Base-by-base conservation (phyloP, 2,888 invertebrate species). In the Cordilura impudica region DNA sequence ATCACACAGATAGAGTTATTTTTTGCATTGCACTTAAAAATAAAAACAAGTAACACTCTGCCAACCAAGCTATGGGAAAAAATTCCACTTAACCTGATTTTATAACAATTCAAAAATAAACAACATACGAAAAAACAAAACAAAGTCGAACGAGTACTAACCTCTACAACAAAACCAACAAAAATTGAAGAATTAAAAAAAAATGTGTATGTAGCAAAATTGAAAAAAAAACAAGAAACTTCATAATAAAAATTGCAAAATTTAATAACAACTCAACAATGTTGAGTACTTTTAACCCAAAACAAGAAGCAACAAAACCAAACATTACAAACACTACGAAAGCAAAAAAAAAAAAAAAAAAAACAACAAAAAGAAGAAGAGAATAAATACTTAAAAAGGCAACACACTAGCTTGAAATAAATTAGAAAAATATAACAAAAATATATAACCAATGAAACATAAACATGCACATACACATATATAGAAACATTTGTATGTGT, bases 21-120 rank as follows among this genome's bases (percentile, higher is more conserved):
- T n/a, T n/a, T n/a, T n/a, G n/a, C n/a, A n/a, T n/a, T n/a, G n/a
- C n/a, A n/a, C n/a, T n/a, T n/a, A n/a, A n/a, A n/a, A n/a, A n/a
- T n/a, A n/a, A n/a, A n/a, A n/a, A n/a, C n/a, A n/a, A n/a, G n/a
- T n/a, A n/a, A n/a, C n/a, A n/a, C n/a, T n/a, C n/a, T n/a, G n/a
- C n/a, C n/a, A n/a, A n/a, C n/a, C n/a, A n/a, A n/a, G n/a, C n/a
- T n/a, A n/a, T n/a, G n/a, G n/a, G n/a, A n/a, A n/a, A n/a, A n/a
- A n/a, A n/a, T 79, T 75, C 75, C 75, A 79, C 79, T 79, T 79
- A 79, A 79, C 79, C 79, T 79, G 75, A 75, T 75, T 78, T 79
- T 71, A 71, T 56, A 61, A 75, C 75, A 75, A 75, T 72, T 54
- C 71, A 63, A 45, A 75, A 67, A 72, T 60, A 78, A 63, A 65